A percentile compares a stretch with the other conserved stretches of the same genome.
Evolutionary conservation across 2,888 invertebrate species (phyloP).

Genomic region (Drosophila parthenogenetica): DNA sequence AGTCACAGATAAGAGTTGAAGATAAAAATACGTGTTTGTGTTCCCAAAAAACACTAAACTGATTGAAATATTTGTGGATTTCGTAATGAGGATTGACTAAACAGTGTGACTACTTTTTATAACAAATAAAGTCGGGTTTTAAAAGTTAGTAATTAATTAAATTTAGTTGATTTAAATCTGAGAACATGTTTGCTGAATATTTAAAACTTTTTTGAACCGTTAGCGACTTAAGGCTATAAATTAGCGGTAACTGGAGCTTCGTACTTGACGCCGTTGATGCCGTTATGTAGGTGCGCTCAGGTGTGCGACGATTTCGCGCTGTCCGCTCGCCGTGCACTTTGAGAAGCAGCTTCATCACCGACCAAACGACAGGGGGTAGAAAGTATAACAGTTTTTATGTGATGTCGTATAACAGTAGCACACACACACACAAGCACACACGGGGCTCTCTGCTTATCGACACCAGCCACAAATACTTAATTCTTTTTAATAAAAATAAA

Average conservation of each 20-base stretch:
- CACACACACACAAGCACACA: conserved; percentile 6
- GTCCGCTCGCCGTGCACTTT: conserved; percentile 84
- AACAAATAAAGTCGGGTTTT: too few relatives aligned
- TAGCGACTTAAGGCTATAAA: background rate
- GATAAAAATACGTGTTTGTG: too few relatives aligned
- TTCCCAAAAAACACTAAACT: too few relatives aligned
- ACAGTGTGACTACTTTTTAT: too few relatives aligned
- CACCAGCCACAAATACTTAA: background rate
- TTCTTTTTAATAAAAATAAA: conserved; percentile 13
- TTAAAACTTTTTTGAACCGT: background rate
- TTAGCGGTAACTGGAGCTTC: background rate
- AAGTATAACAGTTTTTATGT: conserved; percentile 25
- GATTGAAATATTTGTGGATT: too few relatives aligned
- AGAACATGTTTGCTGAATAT: background rate
- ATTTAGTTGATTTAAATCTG: too few relatives aligned
- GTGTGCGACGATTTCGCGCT: conserved; percentile 74
- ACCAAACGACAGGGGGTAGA: conserved; percentile 1
- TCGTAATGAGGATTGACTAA: too few relatives aligned
- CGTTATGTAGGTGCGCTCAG: conserved; percentile 64
- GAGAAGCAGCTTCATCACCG: conserved; percentile 82
- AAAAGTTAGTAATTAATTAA: too few relatives aligned
- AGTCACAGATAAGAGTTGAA: too few relatives aligned
- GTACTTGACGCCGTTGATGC: conserved; percentile 36
- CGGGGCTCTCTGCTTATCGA: background rate
- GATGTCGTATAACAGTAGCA: conserved; percentile 21